Base-by-base conservation (phyloP, 2,888 invertebrate species). In the Drosophila emarginata region DNA sequence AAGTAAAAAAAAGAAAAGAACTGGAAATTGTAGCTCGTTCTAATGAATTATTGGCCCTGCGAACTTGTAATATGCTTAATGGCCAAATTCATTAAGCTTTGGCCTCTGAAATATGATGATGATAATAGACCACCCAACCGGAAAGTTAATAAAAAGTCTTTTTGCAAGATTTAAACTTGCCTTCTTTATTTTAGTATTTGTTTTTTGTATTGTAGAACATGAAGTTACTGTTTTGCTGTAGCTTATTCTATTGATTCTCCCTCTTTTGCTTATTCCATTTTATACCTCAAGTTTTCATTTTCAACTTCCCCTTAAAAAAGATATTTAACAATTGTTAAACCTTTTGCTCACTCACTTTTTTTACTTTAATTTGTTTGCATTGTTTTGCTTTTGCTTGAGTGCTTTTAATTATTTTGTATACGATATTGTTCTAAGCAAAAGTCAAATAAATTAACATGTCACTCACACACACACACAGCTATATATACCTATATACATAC, bases 361-460 rank as follows among this genome's bases (percentile, higher is more conserved):
- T 60, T 56, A 11, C 12, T 60, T 11, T 12, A 57, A 57, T 64
- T 64, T 52, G 53, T 59, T 73, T 57, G 60, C 61, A 57, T 79
- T 80, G 67, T 78, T 72, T 63, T 65, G 73, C 72, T 64, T 77
- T 71, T 79, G 79, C 62, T 79, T 54, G 78, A 81, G 64, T 78
- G 80, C 64, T 78, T 85, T 82, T 82, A 81, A 78, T 84, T 79
- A 76, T 78, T 79, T 72, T 50, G 73, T 67, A 68, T 79, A 70
- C 79, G 71, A 73, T 81, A 72, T 74, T 73, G 81, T 79, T 80
- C 68, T 69, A 72, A 84, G 68, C 81, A 63, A 76, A 72, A 78
- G 74, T 68, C 82, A 79, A 78, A 82, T 75, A 82, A 81, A 82
- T 82, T 80, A 81, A 79, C 77, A 72, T 78, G 77, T 85, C 86